Evolutionary conservation across 2,113 vertebrate species (phyloP), one percentile per base, ranked within the genome.

Genomic region (Megaleporinus macrocephalus): DNA sequence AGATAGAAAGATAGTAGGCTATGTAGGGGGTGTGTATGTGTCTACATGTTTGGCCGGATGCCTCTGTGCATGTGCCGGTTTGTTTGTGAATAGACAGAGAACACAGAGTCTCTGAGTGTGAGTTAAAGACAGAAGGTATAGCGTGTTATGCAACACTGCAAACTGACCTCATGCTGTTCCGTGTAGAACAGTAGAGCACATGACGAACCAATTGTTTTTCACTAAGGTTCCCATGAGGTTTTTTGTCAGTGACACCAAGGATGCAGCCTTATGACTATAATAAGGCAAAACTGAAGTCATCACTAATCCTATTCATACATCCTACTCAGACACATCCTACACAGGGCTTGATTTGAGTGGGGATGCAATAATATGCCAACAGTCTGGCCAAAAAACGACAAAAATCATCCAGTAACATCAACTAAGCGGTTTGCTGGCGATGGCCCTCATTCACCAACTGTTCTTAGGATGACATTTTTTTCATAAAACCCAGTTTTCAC

Each of bases 41-140:
- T 72, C 16, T 78, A 20, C 51, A 57, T 44, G 26, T 20, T 9
- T 74, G 27, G n/a, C 41, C 20, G 18, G 15, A 62, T 63, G 27
- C 70, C 53, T 80, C 18, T 77, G 41, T 77, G 41, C 14, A 77
- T 51, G 75, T 27, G 55, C 22, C 74, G 63, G n/a, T 20, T 20
- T 47, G 59, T 20, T 13, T 63, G 51, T 14, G 24, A 59, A 22
- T 24, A 63, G 57, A 61, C 12, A 26, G 12, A n/a, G 57, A 61
- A 61, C 20, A 73, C 15, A 22, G 51, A 59, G 55, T 57, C 33
- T 57, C 53, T 5, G 10, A 59, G 22, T 9, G 61, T 49, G 14
- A 30, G 76, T 68, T 53, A 44, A 71, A 61, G 1, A 33, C 18
- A 57, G 22, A 33, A 49, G 63, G 20, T 29, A 30, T 20, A 22